Evolutionary conservation across 2,888 invertebrate genomes (phyloP), one percentile per base, ranked within the genome.

Genomic region (Uropetala carovei): DNA sequence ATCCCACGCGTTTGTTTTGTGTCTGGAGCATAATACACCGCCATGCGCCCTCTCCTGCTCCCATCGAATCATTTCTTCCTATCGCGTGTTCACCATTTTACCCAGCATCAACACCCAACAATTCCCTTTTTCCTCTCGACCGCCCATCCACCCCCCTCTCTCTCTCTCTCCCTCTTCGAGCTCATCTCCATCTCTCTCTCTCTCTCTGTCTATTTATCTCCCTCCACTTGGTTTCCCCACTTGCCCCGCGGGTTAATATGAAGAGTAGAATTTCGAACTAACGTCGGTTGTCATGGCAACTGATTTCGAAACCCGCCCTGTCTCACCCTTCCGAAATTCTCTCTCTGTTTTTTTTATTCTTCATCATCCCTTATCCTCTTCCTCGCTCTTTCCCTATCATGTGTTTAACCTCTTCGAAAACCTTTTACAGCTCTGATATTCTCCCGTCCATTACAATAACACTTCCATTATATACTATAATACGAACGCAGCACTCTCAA

Each of bases 231-330:
- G 0, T 22, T 22, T 9, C n/a, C 85, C 85, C 13, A 7, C 60
- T 27, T 60, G 86, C 89, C 64, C 89, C 43, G 60, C 64, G 64
- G 64, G 64, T 64, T 43, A 43, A 64, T 89, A 89, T 89, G 58
- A 43, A 64, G 64, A 89, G 89, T 89, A 30, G 89, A 89, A 89
- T 89, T 89, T 89, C 68, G 89, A 89, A 64, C 89, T 43, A 89
- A 89, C 89, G 64, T 43, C 43, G 43, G 89, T 89, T n/a, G 64
- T 43, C 89, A 89, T 89, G 89, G 89, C 11, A 89, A 89, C 89
- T 60, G 64, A 89, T 60, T 89, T 89, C 43, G 60, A 60, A 89
- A 89, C 64, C 60, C 58, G 89, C 89, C 68, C 64, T 64, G n/a
- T 64, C 9, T 27, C 13, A 75, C 75, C 75, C 27, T 75, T 75